Base-by-base conservation (phyloP, 2,888 invertebrate genomes). In the Atethmia centrago region DNA sequence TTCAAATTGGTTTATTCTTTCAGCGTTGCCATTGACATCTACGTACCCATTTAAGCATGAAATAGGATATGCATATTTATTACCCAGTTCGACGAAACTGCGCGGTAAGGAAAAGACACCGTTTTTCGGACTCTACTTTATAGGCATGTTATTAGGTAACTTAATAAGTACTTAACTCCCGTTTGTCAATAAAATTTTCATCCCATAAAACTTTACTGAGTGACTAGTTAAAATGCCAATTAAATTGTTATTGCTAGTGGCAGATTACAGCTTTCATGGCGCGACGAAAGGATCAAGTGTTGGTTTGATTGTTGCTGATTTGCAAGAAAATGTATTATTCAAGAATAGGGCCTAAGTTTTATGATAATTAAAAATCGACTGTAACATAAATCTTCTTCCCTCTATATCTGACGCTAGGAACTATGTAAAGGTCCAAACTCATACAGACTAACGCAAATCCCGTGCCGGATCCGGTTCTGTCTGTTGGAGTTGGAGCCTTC, bases 261-360 rank as follows among this genome's bases (percentile, higher is more conserved):
- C 28, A 49, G 74, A 80, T 80, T 67, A 62, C 61, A 59, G 74
- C 55, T 74, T 78, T 79, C 79, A 79, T 58, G 79, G 58, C 77
- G 63, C 42, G 77, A 74, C 74, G 31, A 67, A 51, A 51, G 67
- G 75, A 67, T 79, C 62, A 49, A 0, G 42, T n/a, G 19, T 67
- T n/a, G n/a, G n/a, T n/a, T 74, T 62, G 25, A 78, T 51, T 67
- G n/a, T 55, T 75, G 51, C 67, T 51, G 67, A 74, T 67, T 78
- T 51, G 55, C 75, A 47, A 74, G 49, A 42, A 61, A 45, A 21
- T 51, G 3, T 31, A 45, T 66, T 53, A 61, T 45, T 51, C 21
- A 28, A 19, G 25, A 21, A 59, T 45, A 16, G 28, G 8, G 10
- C 21, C 12, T 28, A 25, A 45, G 19, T 58, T 63, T 53, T 47